phyloP scores from a whole-genome alignment of 1,140 invertebrate genomes.

The Saxidomus purpurata region DNA sequence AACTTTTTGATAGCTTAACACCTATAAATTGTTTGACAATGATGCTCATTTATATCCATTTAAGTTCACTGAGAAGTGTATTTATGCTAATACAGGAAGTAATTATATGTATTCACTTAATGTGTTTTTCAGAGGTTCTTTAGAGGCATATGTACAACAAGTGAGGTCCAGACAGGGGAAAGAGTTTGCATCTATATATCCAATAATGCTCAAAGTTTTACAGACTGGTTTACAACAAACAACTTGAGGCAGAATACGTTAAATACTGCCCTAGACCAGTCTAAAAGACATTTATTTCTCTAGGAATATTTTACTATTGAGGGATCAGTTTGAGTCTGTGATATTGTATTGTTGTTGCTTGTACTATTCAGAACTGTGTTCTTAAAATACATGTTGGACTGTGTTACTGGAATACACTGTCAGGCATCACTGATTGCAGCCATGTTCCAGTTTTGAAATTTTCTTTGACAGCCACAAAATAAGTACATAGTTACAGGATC shows the following conservation, averaged over 20 bases:
- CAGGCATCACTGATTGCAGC: no score
- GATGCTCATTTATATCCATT: no score
- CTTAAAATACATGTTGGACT: no score
- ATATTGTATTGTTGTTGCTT: background rate
- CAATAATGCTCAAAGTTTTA: slow-evolving; percentile 89
- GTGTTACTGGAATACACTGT: no score
- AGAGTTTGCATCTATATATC: slow-evolving; percentile 90
- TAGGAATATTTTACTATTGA: background rate
- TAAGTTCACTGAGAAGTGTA: no score
- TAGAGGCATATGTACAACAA: slow-evolving; percentile 90
- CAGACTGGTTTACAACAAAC: slow-evolving; percentile 85
- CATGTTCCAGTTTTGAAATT: no score
- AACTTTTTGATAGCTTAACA: no score
- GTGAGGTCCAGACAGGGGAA: slow-evolving; percentile 88
- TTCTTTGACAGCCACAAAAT: no score
- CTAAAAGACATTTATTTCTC: background rate
- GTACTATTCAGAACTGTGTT: no score
- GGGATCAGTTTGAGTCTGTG: background rate
- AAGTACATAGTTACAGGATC: no score
- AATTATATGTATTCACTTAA: background rate
- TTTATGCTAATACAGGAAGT: no score
- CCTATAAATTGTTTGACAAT: no score
- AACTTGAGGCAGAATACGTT: background rate
- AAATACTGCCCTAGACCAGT: background rate
- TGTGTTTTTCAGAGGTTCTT: slow-evolving; percentile 86